Percentiles rank a stretch among this genome's conserved stretches.
phyloP scores from a whole-genome alignment of 37 sponge, comb jelly and placozoan genomes.

The Corticium candelabrum region DNA sequence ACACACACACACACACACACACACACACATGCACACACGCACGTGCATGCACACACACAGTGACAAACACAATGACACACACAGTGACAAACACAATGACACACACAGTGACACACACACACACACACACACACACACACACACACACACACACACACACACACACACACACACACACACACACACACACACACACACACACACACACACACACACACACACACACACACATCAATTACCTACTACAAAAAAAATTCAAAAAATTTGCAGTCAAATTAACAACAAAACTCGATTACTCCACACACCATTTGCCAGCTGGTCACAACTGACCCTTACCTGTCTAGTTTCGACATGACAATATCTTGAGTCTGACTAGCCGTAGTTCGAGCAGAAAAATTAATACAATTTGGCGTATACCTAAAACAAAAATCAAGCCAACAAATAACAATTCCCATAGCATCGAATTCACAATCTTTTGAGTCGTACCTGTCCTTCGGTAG shows the following conservation, averaged over 20 bases:
- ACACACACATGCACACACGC: not conserved
- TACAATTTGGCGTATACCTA: conserved; percentile 89
- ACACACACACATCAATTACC: not conserved
- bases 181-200: not conserved
- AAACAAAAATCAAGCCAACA: not conserved
- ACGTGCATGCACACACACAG: not conserved
- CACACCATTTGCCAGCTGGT: not conserved
- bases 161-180: conserved; percentile 8
- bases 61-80: not conserved
- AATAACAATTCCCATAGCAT: not conserved
- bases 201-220: conserved; percentile 7
- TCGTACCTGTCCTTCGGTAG: conserved; percentile 77
- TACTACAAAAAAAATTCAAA: not conserved
- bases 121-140: conserved; percentile 17
- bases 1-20: conserved; percentile 8
- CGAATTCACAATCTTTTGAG: not conserved
- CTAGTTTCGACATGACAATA: conserved; percentile 89
- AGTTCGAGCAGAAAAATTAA: conserved; percentile 95
- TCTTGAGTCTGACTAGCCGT: conserved; percentile 94
- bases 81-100: conserved; percentile 10
- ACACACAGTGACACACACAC: not conserved
- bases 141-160: conserved; percentile 21
- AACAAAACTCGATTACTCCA: not conserved
- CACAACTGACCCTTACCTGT: conserved; percentile 36
- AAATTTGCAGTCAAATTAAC: not conserved